These are phyloP conservation scores for Aeoliscus strigatus DNA, from an alignment of 2,797 vertebrate genomes.

Conservation along the genomic window DNA sequence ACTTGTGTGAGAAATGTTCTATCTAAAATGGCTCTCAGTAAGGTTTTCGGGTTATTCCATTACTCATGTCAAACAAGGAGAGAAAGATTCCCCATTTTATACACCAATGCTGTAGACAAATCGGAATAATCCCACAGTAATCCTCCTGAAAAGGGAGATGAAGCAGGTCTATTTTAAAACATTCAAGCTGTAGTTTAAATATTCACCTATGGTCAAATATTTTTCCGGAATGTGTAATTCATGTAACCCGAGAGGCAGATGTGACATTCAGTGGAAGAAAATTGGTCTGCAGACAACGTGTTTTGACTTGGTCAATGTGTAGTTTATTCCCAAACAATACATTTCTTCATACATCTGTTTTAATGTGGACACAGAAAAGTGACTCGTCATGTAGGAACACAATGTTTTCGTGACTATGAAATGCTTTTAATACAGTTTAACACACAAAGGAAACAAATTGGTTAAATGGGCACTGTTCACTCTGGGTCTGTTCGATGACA, in stretches of 20 bases:
- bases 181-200: slow-evolving; percentile 3
- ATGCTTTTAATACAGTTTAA: slow-evolving; percentile 24
- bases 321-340: slow-evolving; percentile 66
- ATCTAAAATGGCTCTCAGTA: too few species aligned
- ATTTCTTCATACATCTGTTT: slow-evolving; percentile 62
- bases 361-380: slow-evolving; percentile 54
- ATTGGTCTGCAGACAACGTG: background rate
- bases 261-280: too few species aligned
- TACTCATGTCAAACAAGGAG: too few species aligned
- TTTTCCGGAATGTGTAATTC: background rate
- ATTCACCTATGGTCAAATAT: slow-evolving; percentile 1
- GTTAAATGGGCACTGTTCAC: slow-evolving; percentile 33
- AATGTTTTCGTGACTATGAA: slow-evolving; percentile 42
- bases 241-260: too few species aligned
- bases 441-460: slow-evolving; percentile 19
- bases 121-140: background rate
- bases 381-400: slow-evolving; percentile 49
- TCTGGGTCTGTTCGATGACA: slow-evolving; percentile 33
- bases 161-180: too few species aligned
- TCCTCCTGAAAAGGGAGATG: too few species aligned
- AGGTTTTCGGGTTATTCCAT: too few species aligned
- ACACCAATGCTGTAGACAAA: background rate
- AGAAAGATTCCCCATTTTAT: too few species aligned
- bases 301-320: slow-evolving; percentile 40
- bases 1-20: too few species aligned